Evolutionary conservation across 2,113 vertebrate genomes (phyloP).

Genomic region (Archocentrus centrarchus): DNA sequence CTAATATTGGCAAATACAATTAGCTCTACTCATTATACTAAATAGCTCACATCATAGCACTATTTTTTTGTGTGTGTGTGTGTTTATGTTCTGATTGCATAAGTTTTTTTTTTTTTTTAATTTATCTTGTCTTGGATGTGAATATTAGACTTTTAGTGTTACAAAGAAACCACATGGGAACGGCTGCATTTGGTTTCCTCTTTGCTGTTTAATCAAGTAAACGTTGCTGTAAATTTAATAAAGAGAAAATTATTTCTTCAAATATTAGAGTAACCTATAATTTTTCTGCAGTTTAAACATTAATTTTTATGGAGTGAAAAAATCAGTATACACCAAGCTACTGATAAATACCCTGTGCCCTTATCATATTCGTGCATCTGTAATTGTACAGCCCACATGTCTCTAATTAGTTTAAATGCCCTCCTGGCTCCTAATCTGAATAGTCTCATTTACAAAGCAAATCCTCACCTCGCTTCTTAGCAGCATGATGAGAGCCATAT

Average conservation of each 20-base stretch:
- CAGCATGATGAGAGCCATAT: conserved; percentile 19
- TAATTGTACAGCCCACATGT: conserved; percentile 43
- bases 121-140: conserved; percentile 2
- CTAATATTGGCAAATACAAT: no score
- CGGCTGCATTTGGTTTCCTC: background rate
- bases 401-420: conserved; percentile 55
- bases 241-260: background rate
- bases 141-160: conserved; percentile 1
- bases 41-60: background rate
- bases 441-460: conserved; percentile 39
- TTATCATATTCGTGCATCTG: conserved; percentile 34
- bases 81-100: background rate
- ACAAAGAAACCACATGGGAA: background rate
- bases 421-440: conserved; percentile 38
- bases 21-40: background rate
- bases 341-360: conserved; percentile 14
- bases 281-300: background rate
- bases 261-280: background rate
- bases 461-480: conserved; percentile 23
- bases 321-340: background rate
- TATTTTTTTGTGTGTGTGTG: background rate
- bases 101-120: background rate
- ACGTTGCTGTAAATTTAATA: background rate
- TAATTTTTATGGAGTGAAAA: background rate
- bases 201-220: background rate